Evolutionary conservation across 2,113 vertebrate species (phyloP).

Genomic region (Athene noctua): DNA sequence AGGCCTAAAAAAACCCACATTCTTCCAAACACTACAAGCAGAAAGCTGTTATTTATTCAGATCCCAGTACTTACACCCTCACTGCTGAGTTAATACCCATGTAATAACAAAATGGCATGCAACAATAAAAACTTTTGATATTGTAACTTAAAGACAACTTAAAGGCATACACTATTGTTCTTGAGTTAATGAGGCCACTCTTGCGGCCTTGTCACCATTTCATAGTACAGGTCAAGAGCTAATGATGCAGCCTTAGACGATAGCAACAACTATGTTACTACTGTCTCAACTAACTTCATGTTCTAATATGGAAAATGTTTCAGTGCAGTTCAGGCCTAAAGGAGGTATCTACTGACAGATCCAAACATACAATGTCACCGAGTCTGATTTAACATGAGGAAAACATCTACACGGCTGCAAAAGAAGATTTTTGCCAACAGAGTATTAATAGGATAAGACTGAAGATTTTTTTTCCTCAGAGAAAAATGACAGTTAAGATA

Average conservation of each 20-base stretch:
- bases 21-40: neutral
- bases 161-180: neutral
- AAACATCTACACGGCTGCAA: neutral
- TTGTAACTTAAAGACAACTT: neutral
- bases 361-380: fast-evolving
- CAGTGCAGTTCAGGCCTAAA: neutral
- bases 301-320: neutral
- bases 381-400: neutral
- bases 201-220: neutral
- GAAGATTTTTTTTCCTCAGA: neutral
- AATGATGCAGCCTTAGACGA: neutral
- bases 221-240: neutral
- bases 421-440: neutral
- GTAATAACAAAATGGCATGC: neutral
- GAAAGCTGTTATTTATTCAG: neutral
- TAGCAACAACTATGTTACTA: neutral
- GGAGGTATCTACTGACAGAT: neutral
- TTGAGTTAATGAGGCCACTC: neutral
- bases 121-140: neutral
- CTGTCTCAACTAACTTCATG: neutral
- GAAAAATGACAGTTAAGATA: neutral
- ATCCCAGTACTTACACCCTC: neutral
- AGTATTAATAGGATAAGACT: neutral
- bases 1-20: neutral
- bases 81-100: neutral